phyloP scores from a whole-genome alignment of 2,113 vertebrate genomes.

The Anser cygnoides region DNA sequence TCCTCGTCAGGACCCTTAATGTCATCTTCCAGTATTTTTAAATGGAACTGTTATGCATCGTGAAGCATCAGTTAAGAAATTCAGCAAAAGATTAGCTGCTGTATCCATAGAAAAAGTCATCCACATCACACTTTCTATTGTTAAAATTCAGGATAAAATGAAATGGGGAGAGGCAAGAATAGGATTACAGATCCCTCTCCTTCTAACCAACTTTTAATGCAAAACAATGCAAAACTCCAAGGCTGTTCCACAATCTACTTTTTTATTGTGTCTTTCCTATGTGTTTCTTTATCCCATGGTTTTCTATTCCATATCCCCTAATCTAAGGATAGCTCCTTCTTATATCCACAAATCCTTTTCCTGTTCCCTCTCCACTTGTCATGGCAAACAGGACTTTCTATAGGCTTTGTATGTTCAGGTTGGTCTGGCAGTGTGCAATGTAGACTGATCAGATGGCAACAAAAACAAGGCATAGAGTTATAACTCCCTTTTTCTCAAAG shows the following conservation, averaged over 20 bases:
- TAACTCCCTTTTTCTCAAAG: not conserved
- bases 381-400: not conserved
- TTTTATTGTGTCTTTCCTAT: not conserved
- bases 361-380: not conserved
- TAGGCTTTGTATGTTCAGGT: not conserved
- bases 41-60: not conserved
- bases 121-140: not conserved
- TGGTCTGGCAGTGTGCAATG: not conserved
- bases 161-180: not conserved
- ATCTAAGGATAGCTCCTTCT: not conserved
- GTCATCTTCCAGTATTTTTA: not conserved
- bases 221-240: not conserved
- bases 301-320: not conserved
- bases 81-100: not conserved
- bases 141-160: not conserved
- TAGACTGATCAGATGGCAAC: not conserved
- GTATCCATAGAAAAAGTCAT: not conserved
- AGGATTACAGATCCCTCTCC: not conserved
- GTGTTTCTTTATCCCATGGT: not conserved
- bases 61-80: not conserved
- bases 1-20: not conserved
- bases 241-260: not conserved
- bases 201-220: not conserved
- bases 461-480: not conserved
- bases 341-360: not conserved